Conservation (phyloP, 2,888 invertebrate species). For the Dasypolia templi region DNA sequence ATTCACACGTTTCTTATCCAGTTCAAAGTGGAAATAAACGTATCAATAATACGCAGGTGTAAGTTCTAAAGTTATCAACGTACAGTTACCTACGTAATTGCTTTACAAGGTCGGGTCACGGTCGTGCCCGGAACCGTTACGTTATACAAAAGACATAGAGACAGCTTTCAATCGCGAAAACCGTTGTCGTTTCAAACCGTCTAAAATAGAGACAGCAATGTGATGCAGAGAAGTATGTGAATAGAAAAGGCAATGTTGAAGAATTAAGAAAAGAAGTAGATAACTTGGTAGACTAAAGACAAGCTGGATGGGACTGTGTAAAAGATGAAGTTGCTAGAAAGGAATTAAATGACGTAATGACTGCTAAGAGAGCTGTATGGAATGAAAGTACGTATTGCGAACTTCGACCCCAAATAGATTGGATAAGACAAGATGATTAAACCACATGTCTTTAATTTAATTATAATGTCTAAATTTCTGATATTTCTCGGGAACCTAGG, state of each 20-base stretch:
- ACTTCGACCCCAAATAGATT: background rate
- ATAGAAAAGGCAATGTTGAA: background rate
- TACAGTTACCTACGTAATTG: slow-evolving; percentile 7
- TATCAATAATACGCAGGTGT: slow-evolving; percentile 42
- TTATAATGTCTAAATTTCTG: too few relatives aligned
- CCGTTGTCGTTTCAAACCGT: too few relatives aligned
- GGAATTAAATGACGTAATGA: background rate
- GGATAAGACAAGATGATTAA: background rate
- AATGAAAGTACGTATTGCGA: background rate
- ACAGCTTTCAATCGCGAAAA: background rate
- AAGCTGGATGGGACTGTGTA: too few relatives aligned
- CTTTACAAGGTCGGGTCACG: slow-evolving; percentile 62
- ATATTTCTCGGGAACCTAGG: too few relatives aligned
- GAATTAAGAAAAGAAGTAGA: background rate
- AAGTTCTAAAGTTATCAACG: slow-evolving; percentile 50
- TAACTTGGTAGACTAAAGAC: background rate
- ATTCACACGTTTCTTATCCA: slow-evolving; percentile 41
- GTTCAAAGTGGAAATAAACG: slow-evolving; percentile 36
- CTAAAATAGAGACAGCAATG: background rate
- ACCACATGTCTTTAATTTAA: too few relatives aligned
- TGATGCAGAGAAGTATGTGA: background rate
- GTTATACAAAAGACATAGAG: background rate
- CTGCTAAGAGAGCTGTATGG: too few relatives aligned
- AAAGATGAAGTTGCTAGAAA: background rate
- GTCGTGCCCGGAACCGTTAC: too few relatives aligned